Conservation (phyloP, 1,140 invertebrate genomes). For the Lanistes nyassanus region DNA sequence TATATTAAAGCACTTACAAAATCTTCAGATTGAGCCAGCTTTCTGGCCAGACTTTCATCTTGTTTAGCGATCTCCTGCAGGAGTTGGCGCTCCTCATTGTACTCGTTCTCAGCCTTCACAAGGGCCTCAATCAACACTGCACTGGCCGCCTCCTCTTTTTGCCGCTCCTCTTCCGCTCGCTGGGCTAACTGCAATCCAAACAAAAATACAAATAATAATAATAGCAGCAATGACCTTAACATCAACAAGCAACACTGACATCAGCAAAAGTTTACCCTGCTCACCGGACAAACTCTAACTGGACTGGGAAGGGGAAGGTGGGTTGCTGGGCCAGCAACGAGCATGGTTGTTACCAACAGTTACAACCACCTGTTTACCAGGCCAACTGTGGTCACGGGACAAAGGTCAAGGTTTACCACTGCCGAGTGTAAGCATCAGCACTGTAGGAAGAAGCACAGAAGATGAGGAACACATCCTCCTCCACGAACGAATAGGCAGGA, state of each 20-base stretch:
- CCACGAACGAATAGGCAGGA: too few species aligned
- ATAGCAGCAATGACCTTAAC: not conserved
- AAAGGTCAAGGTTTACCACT: too few species aligned
- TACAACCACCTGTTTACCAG: too few species aligned
- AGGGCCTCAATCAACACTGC: conserved; percentile 45
- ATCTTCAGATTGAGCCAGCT: conserved; percentile 8
- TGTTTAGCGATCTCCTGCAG: conserved; percentile 21
- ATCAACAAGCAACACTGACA: not conserved
- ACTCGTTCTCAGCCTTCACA: conserved; percentile 41
- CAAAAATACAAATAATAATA: not conserved
- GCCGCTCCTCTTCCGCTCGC: conserved; percentile 36
- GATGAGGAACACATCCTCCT: too few species aligned
- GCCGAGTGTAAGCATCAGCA: too few species aligned
- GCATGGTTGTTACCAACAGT: too few species aligned
- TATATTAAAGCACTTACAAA: too few species aligned
- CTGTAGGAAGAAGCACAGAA: too few species aligned
- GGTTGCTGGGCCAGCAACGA: too few species aligned
- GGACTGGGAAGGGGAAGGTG: too few species aligned
- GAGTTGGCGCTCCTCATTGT: conserved; percentile 20
- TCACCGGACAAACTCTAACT: too few species aligned
- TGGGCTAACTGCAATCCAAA: conserved; percentile 46
- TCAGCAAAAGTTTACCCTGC: conserved; percentile 8
- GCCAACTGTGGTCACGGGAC: too few species aligned
- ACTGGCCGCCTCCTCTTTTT: conserved; percentile 51
- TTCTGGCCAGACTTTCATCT: conserved; percentile 45